phyloP scores from a whole-genome alignment of 2,797 vertebrate species.

The Acanthurus leucopareius region DNA sequence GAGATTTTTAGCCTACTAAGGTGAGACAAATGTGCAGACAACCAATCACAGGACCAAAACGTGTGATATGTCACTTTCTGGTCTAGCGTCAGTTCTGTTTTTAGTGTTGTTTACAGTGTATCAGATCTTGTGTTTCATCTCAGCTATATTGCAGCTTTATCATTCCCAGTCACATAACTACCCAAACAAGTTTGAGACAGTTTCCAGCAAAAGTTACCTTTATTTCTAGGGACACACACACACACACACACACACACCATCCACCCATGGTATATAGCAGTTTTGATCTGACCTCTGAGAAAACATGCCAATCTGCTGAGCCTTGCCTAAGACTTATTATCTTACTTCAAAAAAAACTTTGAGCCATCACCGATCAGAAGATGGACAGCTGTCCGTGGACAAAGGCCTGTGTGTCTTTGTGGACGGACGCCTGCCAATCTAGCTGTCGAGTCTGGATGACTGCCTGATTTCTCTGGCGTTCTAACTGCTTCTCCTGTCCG shows the following conservation, averaged over 20 bases:
- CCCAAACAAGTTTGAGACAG: constrained; percentile 5
- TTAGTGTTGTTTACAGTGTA: neutral
- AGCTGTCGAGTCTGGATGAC: constrained; percentile 67
- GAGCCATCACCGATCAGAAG: constrained; percentile 66
- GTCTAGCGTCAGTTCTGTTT: no score
- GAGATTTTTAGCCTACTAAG: no score
- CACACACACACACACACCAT: neutral
- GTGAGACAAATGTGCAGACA: no score
- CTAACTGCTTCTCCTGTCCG: constrained; percentile 66
- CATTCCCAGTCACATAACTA: constrained; percentile 11
- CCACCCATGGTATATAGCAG: neutral
- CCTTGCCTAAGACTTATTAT: constrained; percentile 65
- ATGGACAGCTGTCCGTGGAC: constrained; percentile 71
- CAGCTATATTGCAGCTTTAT: constrained; percentile 7
- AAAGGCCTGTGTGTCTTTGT: constrained; percentile 71
- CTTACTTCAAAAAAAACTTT: constrained; percentile 57
- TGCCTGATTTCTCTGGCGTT: constrained; percentile 67
- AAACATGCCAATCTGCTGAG: constrained; percentile 65
- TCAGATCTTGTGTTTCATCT: constrained; percentile 6
- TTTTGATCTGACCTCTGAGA: constrained; percentile 59
- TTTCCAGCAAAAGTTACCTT: constrained; percentile 31
- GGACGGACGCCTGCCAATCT: constrained; percentile 72
- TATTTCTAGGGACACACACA: constrained; percentile 9
- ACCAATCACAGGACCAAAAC: no score
- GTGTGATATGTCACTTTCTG: no score